Evolutionary conservation across 1,140 invertebrate species (phyloP).

Genomic region (Rhopalosiphum maidis): DNA sequence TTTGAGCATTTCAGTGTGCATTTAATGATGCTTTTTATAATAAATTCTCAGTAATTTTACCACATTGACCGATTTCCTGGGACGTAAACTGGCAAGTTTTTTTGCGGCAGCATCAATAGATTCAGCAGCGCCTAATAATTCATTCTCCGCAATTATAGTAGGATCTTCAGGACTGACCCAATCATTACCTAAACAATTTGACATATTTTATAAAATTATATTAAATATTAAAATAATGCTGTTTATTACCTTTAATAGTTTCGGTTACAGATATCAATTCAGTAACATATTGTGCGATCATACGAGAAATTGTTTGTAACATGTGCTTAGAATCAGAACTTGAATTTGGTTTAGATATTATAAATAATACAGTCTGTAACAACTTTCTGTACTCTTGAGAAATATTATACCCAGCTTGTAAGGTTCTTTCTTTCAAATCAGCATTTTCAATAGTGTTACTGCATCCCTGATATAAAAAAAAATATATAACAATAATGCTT

Average conservation of each 20-base stretch:
- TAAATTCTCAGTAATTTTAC: slow-evolving; percentile 8
- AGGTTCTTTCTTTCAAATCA: slow-evolving; percentile 78
- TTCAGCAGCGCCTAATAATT: slow-evolving; percentile 94
- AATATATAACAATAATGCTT: neutral
- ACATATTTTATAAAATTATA: slow-evolving; percentile 8
- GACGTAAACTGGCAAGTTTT: slow-evolving; percentile 89
- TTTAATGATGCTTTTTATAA: neutral
- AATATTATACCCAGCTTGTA: slow-evolving; percentile 83
- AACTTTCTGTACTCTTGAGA: slow-evolving; percentile 88
- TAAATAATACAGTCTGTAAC: slow-evolving; percentile 80
- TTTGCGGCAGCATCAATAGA: slow-evolving; percentile 98
- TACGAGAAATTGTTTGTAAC: slow-evolving; percentile 74
- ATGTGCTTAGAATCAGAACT: slow-evolving; percentile 72
- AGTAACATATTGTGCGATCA: slow-evolving; percentile 88
- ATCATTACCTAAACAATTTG: slow-evolving; percentile 72
- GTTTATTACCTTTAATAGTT: slow-evolving; percentile 77
- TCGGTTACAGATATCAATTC: slow-evolving; percentile 91
- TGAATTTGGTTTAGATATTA: slow-evolving; percentile 67
- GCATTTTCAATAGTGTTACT: slow-evolving; percentile 84
- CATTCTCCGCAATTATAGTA: slow-evolving; percentile 97
- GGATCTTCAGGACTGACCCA: slow-evolving; percentile 97
- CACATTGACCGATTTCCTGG: slow-evolving; percentile 71
- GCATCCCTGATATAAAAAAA: slow-evolving; percentile 66
- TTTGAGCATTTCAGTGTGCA: neutral
- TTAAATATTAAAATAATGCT: neutral